Base-by-base conservation (phyloP, 2,113 vertebrate species). In the Drymodes brunneopygia region DNA sequence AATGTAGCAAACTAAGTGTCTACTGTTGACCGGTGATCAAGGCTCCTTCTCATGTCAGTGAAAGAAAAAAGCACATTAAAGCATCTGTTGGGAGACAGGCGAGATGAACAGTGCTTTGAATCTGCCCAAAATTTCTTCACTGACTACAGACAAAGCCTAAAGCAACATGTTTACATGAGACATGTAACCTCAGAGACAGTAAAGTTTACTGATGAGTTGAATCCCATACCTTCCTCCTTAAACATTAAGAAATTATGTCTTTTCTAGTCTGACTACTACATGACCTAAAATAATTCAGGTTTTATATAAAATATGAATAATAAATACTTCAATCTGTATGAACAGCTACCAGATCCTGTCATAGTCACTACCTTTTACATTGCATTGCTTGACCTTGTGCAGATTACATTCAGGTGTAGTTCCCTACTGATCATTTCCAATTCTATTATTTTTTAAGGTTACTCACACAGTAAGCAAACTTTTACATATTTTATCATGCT, bases 301-400 rank as follows among this genome's bases (percentile, higher is more conserved):
- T 94, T 92, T 90, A 88, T 29, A 65, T 15, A 77, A 90, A 88
- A 92, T 38, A 77, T 29, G 23, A 94, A 54, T 73, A 90, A 86
- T 83, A 83, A 92, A 88, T 93, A 86, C 15, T 90, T 85, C 33
- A 53, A 61, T 85, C 62, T 80, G 25, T 35, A 83, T 50, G 60
- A 93, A 70, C 14, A 88, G 51, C 35, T 42, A 77, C 4, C 11
- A 31, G 38, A 93, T 47, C 21, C 25, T 83, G 67, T 25, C 51
- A 66, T 1, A 65, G 33, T 15, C 40, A 48, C 19, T 31, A 48
- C 48, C 31, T 91, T 87, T 57, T 40, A 67, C 12, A 24, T 38
- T 19, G 20, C 25, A 93, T 36, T 0, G 0, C 50, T 65, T 88
- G 58, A 82, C 60, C 67, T 36, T 27, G 25, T 1, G 2, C 19